Percentiles rank a stretch among this genome's conserved stretches.
Evolutionary conservation across 1,140 invertebrate species (phyloP).

Genomic region (Zaprionus taronus): DNA sequence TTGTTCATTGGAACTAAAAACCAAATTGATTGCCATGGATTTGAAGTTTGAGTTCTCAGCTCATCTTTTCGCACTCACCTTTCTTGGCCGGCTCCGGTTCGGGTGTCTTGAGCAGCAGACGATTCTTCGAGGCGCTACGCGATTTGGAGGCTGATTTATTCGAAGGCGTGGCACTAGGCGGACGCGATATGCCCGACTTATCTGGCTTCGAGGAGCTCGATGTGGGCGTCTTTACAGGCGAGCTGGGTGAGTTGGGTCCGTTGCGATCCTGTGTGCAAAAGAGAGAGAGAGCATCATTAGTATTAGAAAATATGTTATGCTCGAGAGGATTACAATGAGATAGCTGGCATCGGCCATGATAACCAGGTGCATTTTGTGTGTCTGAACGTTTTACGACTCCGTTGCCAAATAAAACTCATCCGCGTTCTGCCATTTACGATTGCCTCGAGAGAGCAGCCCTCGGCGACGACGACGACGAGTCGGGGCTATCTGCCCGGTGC

Average conservation of each 20-base stretch:
- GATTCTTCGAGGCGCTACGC: slow-evolving; percentile 81
- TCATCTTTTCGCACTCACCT: slow-evolving; percentile 85
- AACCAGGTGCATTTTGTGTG: slow-evolving; percentile 72
- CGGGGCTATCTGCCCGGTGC: background rate
- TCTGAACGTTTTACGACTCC: background rate
- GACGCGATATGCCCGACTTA: slow-evolving; percentile 75
- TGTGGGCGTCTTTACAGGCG: slow-evolving; percentile 83
- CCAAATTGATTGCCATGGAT: slow-evolving; percentile 75
- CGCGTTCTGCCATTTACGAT: slow-evolving; percentile 74
- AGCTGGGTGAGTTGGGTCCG: slow-evolving; percentile 82
- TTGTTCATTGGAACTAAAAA: slow-evolving; percentile 95
- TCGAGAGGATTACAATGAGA: slow-evolving; percentile 61
- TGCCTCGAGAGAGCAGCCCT: slow-evolving; percentile 17
- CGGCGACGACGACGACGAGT: background rate
- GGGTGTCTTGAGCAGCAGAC: slow-evolving; percentile 81
- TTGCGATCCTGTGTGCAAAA: slow-evolving; percentile 76
- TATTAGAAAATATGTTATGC: background rate
- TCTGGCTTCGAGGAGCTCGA: slow-evolving; percentile 81
- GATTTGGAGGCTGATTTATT: slow-evolving; percentile 81
- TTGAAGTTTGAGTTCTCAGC: background rate
- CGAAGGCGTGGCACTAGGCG: slow-evolving; percentile 83
- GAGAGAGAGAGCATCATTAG: too few species aligned
- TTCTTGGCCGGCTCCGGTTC: slow-evolving; percentile 88
- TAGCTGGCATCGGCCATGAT: slow-evolving; percentile 71
- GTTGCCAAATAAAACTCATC: slow-evolving; percentile 53